These are phyloP conservation scores for Hydrozoanthus tunicans DNA, from an alignment of 64 coral and sea anemone species.

Conservation along the genomic window DNA sequence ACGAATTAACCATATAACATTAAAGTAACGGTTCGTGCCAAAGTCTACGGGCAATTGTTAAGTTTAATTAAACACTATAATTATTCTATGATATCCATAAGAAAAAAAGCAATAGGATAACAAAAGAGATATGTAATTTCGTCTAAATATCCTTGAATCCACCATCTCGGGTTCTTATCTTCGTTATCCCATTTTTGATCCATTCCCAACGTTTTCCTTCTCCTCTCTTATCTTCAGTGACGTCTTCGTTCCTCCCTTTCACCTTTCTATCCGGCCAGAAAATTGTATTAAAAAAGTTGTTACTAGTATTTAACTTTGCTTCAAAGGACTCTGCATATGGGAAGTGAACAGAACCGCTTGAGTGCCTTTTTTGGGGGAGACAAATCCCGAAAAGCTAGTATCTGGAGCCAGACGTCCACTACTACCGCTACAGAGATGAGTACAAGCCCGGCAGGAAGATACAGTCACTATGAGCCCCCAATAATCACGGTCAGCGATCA, in stretches of 20 bases:
- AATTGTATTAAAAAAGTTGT: not conserved
- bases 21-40: too few relatives aligned
- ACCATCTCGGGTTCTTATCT: not conserved
- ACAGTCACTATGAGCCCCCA: conserved; percentile 78
- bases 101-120: too few relatives aligned
- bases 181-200: not conserved
- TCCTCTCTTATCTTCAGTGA: not conserved
- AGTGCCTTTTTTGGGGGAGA: conserved; percentile 81
- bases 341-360: conserved; percentile 59
- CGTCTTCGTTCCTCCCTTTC: not conserved
- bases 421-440: conserved; percentile 70
- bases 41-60: too few relatives aligned
- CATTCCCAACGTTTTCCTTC: not conserved
- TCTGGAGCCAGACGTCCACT: conserved; percentile 76
- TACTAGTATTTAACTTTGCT: not conserved
- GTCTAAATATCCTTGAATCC: not conserved
- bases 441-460: conserved; percentile 61
- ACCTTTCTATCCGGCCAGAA: not conserved
- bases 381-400: conserved; percentile 61
- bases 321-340: conserved; percentile 54
- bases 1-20: too few relatives aligned
- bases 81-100: too few relatives aligned
- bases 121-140: too few relatives aligned
- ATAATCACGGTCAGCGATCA: conserved; percentile 77
- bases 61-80: too few relatives aligned